phyloP scores from a whole-genome alignment of 2,888 invertebrate genomes.

The Metallyticus violacea region DNA sequence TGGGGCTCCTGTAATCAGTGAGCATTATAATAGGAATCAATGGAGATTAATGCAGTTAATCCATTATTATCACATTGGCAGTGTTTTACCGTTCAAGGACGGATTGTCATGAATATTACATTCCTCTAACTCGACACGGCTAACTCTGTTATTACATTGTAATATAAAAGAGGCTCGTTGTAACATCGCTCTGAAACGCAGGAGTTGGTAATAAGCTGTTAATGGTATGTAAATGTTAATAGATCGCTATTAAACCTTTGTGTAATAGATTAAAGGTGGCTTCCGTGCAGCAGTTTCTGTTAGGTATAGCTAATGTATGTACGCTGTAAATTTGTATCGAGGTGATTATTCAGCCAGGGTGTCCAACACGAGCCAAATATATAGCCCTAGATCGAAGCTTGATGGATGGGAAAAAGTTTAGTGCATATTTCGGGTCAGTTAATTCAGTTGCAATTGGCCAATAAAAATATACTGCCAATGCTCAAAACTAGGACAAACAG shows the following conservation, averaged over 20 bases:
- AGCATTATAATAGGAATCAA: constrained; percentile 2
- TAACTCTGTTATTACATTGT: background rate
- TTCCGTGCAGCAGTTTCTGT: background rate
- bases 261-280: background rate
- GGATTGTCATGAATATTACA: background rate
- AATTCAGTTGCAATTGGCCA: too few species aligned
- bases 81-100: background rate
- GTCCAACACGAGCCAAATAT: too few species aligned
- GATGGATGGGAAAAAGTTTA: too few species aligned
- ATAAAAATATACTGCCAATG: too few species aligned
- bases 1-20: background rate
- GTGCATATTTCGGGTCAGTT: too few species aligned
- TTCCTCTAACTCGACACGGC: background rate
- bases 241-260: background rate
- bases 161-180: background rate
- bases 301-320: background rate
- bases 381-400: too few species aligned
- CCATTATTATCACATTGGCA: background rate
- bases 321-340: background rate
- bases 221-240: background rate
- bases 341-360: background rate
- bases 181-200: background rate
- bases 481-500: too few species aligned
- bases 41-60: background rate
- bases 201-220: background rate